phyloP scores from a whole-genome alignment of 1,140 invertebrate species.

The Panulirus ornatus region DNA sequence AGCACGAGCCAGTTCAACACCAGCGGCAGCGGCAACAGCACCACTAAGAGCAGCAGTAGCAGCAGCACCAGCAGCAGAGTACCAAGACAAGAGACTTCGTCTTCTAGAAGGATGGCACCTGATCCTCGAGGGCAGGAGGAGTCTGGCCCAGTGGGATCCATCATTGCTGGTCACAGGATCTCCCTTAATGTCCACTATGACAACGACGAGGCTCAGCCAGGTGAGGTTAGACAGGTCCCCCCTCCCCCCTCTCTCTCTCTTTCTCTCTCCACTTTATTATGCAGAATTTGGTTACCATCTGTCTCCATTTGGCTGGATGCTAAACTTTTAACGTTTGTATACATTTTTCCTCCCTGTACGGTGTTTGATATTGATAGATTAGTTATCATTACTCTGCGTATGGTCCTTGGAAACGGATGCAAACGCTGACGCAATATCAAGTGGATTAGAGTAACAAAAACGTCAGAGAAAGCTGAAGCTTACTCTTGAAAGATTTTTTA shows the following conservation, averaged over 20 bases:
- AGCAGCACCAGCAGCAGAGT: slow-evolving; percentile 7
- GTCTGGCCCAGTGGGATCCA: slow-evolving; percentile 51
- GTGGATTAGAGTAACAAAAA: too few relatives aligned
- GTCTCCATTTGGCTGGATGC: not conserved
- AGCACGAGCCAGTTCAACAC: not conserved
- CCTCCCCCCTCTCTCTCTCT: too few relatives aligned
- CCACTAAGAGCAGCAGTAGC: not conserved
- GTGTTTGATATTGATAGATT: too few relatives aligned
- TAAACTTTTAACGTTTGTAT: too few relatives aligned
- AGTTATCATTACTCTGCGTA: too few relatives aligned
- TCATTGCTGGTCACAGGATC: slow-evolving; percentile 67
- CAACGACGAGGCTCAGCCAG: slow-evolving; percentile 29
- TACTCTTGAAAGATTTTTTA: too few relatives aligned
- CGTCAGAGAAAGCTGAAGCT: too few relatives aligned
- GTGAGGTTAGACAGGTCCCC: not conserved
- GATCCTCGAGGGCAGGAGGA: slow-evolving; percentile 60
- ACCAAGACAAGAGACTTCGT: not conserved
- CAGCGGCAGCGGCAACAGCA: not conserved
- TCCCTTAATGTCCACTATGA: slow-evolving; percentile 67
- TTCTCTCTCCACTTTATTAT: too few relatives aligned
- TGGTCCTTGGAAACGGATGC: too few relatives aligned
- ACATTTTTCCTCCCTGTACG: too few relatives aligned
- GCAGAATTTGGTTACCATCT: not conserved
- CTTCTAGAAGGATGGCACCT: slow-evolving; percentile 33
- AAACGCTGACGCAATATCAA: too few relatives aligned